Evolutionary conservation across 1,140 invertebrate genomes (phyloP).

Genomic region (Drosophila arawakana): DNA sequence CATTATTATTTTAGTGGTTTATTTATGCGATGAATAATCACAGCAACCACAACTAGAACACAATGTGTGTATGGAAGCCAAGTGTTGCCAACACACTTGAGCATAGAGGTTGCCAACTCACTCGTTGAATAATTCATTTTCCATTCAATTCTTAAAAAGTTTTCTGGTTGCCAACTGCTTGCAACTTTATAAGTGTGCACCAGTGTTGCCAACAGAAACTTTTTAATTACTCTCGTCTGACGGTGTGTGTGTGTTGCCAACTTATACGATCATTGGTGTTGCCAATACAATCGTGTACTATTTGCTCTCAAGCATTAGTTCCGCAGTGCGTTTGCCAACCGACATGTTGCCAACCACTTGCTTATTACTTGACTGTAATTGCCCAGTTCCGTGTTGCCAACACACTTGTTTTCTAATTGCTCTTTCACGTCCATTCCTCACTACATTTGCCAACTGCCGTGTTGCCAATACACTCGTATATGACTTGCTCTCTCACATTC

Average conservation of each 20-base stretch:
- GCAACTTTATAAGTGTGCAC: background rate
- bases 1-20: background rate
- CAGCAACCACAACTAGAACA: constrained; percentile 20
- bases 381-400: no score
- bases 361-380: no score
- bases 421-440: no score
- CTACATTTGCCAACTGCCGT: background rate
- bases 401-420: no score
- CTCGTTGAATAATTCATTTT: background rate
- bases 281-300: no score
- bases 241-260: background rate
- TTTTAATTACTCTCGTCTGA: no score
- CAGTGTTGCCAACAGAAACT: no score
- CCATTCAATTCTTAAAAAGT: background rate
- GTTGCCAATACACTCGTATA: background rate
- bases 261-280: no score
- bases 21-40: constrained; percentile 13
- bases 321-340: no score
- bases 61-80: background rate
- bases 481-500: background rate
- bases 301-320: no score
- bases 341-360: no score
- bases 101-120: background rate
- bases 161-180: background rate
- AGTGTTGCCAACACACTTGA: background rate